A percentile compares a stretch with the other conserved stretches of the same genome.
Conservation (phyloP, 2,888 invertebrate species). For the Macrostomum cliftonense region DNA sequence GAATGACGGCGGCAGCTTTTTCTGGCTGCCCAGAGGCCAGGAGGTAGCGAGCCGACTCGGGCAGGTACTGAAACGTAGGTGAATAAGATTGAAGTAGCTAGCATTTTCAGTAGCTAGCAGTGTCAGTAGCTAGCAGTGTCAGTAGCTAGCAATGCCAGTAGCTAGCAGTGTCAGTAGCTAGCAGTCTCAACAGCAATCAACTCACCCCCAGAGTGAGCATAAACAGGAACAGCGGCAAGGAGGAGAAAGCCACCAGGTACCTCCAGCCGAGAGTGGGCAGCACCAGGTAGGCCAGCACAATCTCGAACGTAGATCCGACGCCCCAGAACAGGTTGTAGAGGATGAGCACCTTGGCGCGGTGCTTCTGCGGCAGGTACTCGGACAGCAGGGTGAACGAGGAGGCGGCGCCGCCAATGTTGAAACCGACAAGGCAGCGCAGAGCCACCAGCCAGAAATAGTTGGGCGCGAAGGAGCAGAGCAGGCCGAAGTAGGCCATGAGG, state of each 20-base stretch:
- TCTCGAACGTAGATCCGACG: conserved; percentile 26
- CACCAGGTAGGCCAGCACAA: conserved; percentile 23
- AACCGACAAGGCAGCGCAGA: conserved; percentile 29
- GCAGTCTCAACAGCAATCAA: too few species aligned
- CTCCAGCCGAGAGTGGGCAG: conserved; percentile 32
- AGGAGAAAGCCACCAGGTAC: conserved; percentile 26
- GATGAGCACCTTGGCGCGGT: conserved; percentile 13
- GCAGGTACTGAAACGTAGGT: conserved; percentile 18
- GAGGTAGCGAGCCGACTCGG: conserved; percentile 32
- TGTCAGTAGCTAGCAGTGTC: too few species aligned
- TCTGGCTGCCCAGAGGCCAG: conserved; percentile 25
- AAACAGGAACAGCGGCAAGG: conserved; percentile 24
- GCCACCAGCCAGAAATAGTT: conserved; percentile 29
- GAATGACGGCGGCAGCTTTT: conserved; percentile 21
- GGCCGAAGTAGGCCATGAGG: conserved; percentile 10
- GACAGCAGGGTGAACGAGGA: conserved; percentile 26
- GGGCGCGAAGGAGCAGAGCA: conserved; percentile 23
- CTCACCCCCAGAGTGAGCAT: conserved; percentile 24
- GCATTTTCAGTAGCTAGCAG: too few species aligned
- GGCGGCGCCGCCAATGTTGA: conserved; percentile 26
- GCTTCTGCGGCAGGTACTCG: conserved; percentile 26
- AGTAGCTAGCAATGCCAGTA: too few species aligned
- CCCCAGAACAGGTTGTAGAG: conserved; percentile 30
- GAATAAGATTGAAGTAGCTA: too few species aligned
- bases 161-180: too few species aligned